phyloP scores from a whole-genome alignment of 2,888 invertebrate species.

The Gymnocheta viridis region DNA sequence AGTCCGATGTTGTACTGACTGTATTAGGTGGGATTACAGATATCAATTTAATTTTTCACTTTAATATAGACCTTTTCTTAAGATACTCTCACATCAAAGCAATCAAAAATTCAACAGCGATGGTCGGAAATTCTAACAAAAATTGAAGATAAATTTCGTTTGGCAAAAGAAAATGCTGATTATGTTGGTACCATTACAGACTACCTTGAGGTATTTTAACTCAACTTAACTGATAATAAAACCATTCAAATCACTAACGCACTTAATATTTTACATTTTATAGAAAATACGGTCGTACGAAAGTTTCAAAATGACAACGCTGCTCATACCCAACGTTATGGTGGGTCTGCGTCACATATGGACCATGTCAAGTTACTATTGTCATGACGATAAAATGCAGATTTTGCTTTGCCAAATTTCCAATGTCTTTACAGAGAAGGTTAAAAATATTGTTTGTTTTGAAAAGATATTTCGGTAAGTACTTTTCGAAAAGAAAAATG shows the following conservation, averaged over 20 bases:
- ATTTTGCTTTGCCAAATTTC: conserved; percentile 91
- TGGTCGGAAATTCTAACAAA: conserved; percentile 75
- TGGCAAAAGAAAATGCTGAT: conserved; percentile 81
- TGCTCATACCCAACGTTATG: conserved; percentile 89
- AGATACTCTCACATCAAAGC: conserved; percentile 80
- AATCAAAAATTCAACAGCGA: conserved; percentile 72
- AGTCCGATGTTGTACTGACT: conserved; percentile 84
- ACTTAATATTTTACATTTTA: conserved; percentile 52
- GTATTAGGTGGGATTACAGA: conserved; percentile 73
- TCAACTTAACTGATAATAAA: background rate
- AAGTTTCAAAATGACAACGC: conserved; percentile 87
- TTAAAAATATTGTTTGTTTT: conserved; percentile 87
- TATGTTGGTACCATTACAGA: conserved; percentile 81
- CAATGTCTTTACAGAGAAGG: conserved; percentile 90
- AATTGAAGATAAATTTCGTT: conserved; percentile 75
- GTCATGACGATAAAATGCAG: conserved; percentile 93
- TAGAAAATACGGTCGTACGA: conserved; percentile 88
- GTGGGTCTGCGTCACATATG: conserved; percentile 94
- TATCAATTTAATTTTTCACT: background rate
- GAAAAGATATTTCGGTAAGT: conserved; percentile 90
- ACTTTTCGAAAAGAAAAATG: conserved; percentile 2
- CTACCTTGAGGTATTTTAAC: conserved; percentile 82
- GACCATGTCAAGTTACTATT: conserved; percentile 93
- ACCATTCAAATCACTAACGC: conserved; percentile 17
- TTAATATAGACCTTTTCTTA: conserved; percentile 52